These are phyloP conservation scores for Crotalus viridis DNA, from an alignment of 2,113 vertebrate species.

Conservation along the genomic window DNA sequence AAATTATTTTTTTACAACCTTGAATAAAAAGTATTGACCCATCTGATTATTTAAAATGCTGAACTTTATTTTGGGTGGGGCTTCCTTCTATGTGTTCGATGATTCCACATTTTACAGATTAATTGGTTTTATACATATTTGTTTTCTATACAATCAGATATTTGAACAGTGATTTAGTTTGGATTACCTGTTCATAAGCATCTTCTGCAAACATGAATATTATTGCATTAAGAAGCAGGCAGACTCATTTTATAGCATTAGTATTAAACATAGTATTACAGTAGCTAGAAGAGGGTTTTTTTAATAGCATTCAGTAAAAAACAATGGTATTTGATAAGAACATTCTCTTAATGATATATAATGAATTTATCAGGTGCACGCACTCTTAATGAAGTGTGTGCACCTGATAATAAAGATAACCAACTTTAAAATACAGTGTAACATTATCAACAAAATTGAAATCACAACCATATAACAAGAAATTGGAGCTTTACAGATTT, in stretches of 20 bases:
- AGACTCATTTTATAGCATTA: not conserved
- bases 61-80: not conserved
- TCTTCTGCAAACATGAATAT: not conserved
- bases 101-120: not conserved
- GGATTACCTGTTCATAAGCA: not conserved
- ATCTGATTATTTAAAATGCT: not conserved
- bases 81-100: not conserved
- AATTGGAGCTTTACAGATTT: not conserved
- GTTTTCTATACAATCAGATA: not conserved
- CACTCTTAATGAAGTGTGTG: not conserved
- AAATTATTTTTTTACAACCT: not conserved
- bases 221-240: not conserved
- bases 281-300: not conserved
- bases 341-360: not conserved
- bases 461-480: not conserved
- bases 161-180: not conserved
- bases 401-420: not conserved
- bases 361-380: not conserved
- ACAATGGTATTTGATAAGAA: not conserved
- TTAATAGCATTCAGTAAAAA: not conserved
- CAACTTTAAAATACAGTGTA: not conserved
- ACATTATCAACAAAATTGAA: not conserved
- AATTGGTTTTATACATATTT: not conserved
- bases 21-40: not conserved
- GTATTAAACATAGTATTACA: conserved; percentile 2